Base-by-base conservation (phyloP, 2,113 vertebrate genomes). In the Siphamia tubifer region DNA sequence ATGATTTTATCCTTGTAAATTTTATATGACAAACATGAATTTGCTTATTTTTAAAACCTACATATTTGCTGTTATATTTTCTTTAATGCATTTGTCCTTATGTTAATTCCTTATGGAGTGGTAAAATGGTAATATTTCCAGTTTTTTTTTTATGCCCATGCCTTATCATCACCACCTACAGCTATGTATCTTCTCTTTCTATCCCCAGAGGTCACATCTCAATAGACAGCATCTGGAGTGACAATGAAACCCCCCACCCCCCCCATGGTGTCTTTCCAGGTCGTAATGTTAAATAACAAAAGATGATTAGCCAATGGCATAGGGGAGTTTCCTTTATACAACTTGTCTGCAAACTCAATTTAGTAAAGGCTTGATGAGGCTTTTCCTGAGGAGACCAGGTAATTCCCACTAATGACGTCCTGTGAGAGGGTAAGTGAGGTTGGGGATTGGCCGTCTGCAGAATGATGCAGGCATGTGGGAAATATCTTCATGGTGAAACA, bases 371-470 rank as follows among this genome's bases (percentile, higher is more conserved):
- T 84, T 83, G 68, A 77, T 85, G 58, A 71, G 53, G 47, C 13
- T 60, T 79, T 83, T 86, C 42, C 53, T 67, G 40, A 19, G 43
- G 70, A 84, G 40, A 43, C 45, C 54, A 74, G 86, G 71, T 83
- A 78, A 83, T 82, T 86, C 73, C 55, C 45, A 24, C 54, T 77
- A 86, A 83, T 79, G 55, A 82, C 49, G 53, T 64, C 67, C 64
- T 35, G 23, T 68, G 51, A 56, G 67, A 75, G 61, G 42, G 55
- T 15, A 28, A 23, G 40, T 15, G 39, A 66, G 39, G 42, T 8
- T 30, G 9, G 31, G 19, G 60, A 64, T 35, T 69, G 68, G 49
- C 51, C 68, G 30, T 62, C 54, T 63, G 51, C 17, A 52, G 56
- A 16, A 63, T 36, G 39, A 72, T 79, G 24, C 17, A 25, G 54